Base-by-base conservation (phyloP, 2,113 vertebrate species). In the Petaurus breviceps region DNA sequence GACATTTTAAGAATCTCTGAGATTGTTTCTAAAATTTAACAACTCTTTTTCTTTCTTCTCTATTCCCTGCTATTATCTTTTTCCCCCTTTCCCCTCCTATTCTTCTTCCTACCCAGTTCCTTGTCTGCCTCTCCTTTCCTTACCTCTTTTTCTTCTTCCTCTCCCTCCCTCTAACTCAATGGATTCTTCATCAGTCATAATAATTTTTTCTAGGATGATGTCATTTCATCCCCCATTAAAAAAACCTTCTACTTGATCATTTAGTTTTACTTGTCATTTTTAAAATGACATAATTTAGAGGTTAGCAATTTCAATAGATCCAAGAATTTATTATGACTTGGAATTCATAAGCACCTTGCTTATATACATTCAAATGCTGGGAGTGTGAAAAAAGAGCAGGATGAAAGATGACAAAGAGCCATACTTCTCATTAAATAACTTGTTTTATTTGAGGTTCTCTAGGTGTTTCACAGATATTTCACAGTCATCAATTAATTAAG, bases 401-500 rank as follows among this genome's bases (percentile, higher is more conserved):
- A 91, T 37, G 90, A 96, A 47, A 10, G 3, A 47, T 92, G 28
- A 95, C 90, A 61, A 93, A 47, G 43, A 57, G 49, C 3, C 16
- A 54, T 89, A 50, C 3, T n/a, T 14, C 1, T 4, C 46, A 93
- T 95, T 50, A 53, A 92, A 31, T 96, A 96, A 52, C 26, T 90
- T 93, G 0, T 2, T 92, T 91, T 26, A 14, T 51, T 16, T 92
- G 91, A 92, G 47, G 54, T 49, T 68, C 77, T 22, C 9, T 43
- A 51, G 28, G 46, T 3, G 46, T 51, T 93, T 96, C 92, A 26
- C 90, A 50, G 0, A 10, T 90, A 8, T 91, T 97, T 95, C 24
- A 95, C 3, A 91, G 14, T 93, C 90, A 93, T 91, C 9, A 91
- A 90, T 4, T 97, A 92, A 96, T 95, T 97, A 95, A 90, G 6